These are phyloP conservation scores for Pheosia gnoma DNA, from an alignment of 2,888 invertebrate genomes.

Conservation along the genomic window DNA sequence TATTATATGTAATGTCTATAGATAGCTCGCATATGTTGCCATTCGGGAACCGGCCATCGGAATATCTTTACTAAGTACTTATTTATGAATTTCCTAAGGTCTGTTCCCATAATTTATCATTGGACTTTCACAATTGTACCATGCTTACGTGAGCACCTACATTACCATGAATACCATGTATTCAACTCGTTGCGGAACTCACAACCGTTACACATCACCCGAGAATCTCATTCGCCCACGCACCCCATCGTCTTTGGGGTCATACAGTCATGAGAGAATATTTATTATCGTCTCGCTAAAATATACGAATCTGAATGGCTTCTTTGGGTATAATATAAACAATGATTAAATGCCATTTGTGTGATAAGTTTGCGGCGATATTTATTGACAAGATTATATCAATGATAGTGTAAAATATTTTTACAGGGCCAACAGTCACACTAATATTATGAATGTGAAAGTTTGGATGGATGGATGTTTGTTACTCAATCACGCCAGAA, in stretches of 20 bases:
- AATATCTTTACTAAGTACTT: no score
- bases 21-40: no score
- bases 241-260: conserved; percentile 31
- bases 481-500: no score
- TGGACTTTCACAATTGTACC: neutral
- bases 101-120: neutral
- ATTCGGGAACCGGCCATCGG: no score
- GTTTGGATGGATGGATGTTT: no score
- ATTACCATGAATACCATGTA: conserved; percentile 8
- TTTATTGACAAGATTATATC: no score
- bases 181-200: conserved; percentile 28
- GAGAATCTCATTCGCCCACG: conserved; percentile 51
- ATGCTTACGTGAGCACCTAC: neutral
- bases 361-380: no score
- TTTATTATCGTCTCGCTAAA: neutral
- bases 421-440: no score
- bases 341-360: neutral
- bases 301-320: neutral
- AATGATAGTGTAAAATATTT: no score
- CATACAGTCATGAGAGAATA: conserved; percentile 7
- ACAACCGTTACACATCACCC: conserved; percentile 39
- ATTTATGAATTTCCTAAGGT: neutral
- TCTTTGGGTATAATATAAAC: neutral
- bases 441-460: no score
- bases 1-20: no score